phyloP scores from a whole-genome alignment of 2,888 invertebrate species.

The Formica aserva region DNA sequence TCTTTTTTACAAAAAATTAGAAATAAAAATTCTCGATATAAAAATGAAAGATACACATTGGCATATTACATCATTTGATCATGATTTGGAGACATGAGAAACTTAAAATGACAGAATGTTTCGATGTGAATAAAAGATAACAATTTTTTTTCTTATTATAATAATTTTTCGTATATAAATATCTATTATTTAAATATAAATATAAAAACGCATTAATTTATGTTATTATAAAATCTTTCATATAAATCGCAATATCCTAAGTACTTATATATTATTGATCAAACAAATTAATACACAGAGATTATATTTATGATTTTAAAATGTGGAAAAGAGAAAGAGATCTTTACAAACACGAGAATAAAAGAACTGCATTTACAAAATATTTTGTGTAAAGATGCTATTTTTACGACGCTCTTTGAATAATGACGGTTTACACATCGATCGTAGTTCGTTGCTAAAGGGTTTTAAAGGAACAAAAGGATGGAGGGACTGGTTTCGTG shows the following conservation, averaged over 20 bases:
- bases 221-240: neutral
- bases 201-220: neutral
- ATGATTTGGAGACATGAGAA: neutral
- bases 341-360: neutral
- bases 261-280: neutral
- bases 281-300: neutral
- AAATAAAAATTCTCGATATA: neutral
- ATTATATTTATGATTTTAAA: neutral
- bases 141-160: neutral
- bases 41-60: neutral
- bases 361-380: neutral
- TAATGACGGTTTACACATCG: constrained; percentile 32
- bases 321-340: neutral
- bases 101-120: neutral
- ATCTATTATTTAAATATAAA: neutral
- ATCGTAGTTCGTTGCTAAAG: constrained; percentile 45
- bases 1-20: neutral
- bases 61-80: neutral
- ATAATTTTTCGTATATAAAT: neutral
- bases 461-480: constrained; percentile 61
- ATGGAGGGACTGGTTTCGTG: constrained; percentile 72
- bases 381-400: neutral
- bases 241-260: neutral
- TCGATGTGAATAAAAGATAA: neutral
- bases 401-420: constrained; percentile 3